These are phyloP conservation scores for Philaenus spumarius DNA, from an alignment of 1,140 invertebrate species.

Conservation along the genomic window DNA sequence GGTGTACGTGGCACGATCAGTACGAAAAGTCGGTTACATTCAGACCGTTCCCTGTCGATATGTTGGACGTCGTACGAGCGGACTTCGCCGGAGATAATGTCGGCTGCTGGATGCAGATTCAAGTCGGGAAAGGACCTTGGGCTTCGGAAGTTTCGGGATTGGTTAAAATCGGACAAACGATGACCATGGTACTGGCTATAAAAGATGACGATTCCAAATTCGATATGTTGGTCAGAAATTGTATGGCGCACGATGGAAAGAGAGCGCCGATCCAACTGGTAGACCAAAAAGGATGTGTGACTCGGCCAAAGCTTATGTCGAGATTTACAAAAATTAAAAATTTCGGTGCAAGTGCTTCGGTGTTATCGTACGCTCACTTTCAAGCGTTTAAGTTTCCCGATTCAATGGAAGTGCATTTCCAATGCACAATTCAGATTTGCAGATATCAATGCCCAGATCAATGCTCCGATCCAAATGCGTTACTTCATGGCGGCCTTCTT, in stretches of 20 bases:
- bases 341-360: slow-evolving; percentile 87
- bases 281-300: slow-evolving; percentile 86
- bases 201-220: slow-evolving; percentile 95
- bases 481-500: slow-evolving; percentile 41
- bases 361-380: slow-evolving; percentile 92
- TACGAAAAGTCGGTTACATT: slow-evolving; percentile 93
- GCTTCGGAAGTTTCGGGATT: slow-evolving; percentile 90
- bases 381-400: slow-evolving; percentile 92
- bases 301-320: slow-evolving; percentile 85
- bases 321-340: slow-evolving; percentile 95
- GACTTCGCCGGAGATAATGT: slow-evolving; percentile 93
- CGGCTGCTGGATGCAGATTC: slow-evolving; percentile 95
- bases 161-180: slow-evolving; percentile 91
- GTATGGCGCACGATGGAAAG: slow-evolving; percentile 90
- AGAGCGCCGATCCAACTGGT: slow-evolving; percentile 87
- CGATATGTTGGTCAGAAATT: slow-evolving; percentile 90
- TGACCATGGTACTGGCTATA: slow-evolving; percentile 93
- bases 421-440: slow-evolving; percentile 93
- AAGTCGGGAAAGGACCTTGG: slow-evolving; percentile 91
- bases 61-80: slow-evolving; percentile 87
- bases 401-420: slow-evolving; percentile 96
- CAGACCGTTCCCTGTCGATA: slow-evolving; percentile 89
- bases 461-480: slow-evolving; percentile 36
- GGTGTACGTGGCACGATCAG: slow-evolving; percentile 92
- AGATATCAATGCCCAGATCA: slow-evolving; percentile 89